Conservation (phyloP, 2,888 invertebrate species). For the Drosophila limbata region DNA sequence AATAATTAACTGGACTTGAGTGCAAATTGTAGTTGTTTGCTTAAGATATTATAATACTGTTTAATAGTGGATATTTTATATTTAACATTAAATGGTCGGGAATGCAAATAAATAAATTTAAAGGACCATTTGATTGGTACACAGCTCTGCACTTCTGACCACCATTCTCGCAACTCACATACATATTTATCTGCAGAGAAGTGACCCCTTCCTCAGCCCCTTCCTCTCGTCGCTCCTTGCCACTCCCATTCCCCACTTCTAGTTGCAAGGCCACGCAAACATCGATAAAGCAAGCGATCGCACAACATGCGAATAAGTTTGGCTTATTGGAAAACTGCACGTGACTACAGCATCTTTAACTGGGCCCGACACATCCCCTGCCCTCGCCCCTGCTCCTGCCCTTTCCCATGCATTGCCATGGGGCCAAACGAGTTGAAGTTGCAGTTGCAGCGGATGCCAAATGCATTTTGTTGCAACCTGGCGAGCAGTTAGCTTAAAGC, state of each 20-base stretch:
- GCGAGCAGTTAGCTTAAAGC: conserved; percentile 61
- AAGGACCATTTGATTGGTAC: neutral
- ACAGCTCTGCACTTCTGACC: conserved; percentile 6
- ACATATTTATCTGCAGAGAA: neutral
- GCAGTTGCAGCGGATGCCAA: conserved; percentile 40
- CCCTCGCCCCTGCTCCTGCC: neutral
- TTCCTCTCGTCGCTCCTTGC: neutral
- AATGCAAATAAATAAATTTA: neutral
- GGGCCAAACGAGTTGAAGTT: conserved; percentile 47
- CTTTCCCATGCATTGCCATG: neutral
- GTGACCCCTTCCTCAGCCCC: neutral
- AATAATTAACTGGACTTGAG: no score
- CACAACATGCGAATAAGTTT: conserved; percentile 74
- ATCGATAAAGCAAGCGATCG: conserved; percentile 60
- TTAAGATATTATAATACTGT: neutral
- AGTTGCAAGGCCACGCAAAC: conserved; percentile 49
- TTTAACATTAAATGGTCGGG: neutral
- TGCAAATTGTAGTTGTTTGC: neutral
- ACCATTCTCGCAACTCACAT: neutral
- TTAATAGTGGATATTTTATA: neutral
- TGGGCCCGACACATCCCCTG: neutral
- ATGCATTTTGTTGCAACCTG: conserved; percentile 62
- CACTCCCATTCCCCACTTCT: neutral
- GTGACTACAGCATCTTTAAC: conserved; percentile 56
- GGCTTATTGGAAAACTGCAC: conserved; percentile 70